A percentile compares a stretch with the other conserved stretches of the same genome.
Evolutionary conservation across 1,140 invertebrate genomes (phyloP).

Genomic region (Brachionus manjavacas): DNA sequence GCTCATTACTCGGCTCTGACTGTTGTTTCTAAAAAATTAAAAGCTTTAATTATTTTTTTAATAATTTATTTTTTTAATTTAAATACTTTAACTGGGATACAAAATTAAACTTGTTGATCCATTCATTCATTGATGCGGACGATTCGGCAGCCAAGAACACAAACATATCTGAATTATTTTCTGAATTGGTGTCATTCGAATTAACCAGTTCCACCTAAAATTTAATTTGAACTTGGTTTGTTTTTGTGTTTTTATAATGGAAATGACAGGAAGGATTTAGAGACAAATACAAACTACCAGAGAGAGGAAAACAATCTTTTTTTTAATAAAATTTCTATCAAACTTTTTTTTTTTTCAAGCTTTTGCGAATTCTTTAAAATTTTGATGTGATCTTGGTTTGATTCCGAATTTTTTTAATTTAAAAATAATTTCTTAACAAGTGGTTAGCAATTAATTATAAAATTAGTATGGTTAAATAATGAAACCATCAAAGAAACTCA

Average conservation of each 20-base stretch:
- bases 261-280: too few relatives aligned
- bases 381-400: too few relatives aligned
- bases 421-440: too few relatives aligned
- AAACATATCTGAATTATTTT: background rate
- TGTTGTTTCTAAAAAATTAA: constrained; percentile 1
- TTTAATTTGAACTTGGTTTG: background rate
- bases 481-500: too few relatives aligned
- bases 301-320: too few relatives aligned
- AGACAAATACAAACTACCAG: too few relatives aligned
- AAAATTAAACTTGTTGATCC: constrained; percentile 42
- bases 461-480: too few relatives aligned
- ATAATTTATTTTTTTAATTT: background rate
- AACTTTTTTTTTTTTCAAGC: too few relatives aligned
- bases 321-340: too few relatives aligned
- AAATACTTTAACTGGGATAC: constrained; percentile 32
- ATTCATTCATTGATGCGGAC: background rate
- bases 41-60: background rate
- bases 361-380: too few relatives aligned
- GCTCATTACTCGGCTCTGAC: background rate
- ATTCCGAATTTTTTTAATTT: too few relatives aligned
- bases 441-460: too few relatives aligned
- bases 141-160: constrained; percentile 31
- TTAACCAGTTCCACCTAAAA: background rate
- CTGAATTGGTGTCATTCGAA: background rate
- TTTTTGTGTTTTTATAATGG: background rate